Evolutionary conservation across 2,113 vertebrate species (phyloP).

Genomic region (Eulacestoma nigropectus): DNA sequence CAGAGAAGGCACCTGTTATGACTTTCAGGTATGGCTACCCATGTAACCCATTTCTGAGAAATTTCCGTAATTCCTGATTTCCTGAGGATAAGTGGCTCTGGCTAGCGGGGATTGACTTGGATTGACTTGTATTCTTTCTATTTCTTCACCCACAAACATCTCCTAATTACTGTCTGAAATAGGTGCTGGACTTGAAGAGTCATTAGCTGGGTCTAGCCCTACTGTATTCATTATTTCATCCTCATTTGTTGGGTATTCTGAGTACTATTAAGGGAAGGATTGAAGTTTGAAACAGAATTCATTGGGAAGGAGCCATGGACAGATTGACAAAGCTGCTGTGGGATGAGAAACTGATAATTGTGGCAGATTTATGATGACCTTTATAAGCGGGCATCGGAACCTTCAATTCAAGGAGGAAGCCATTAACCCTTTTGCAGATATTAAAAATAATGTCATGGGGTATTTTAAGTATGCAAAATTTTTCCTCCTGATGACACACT

Average conservation of each 20-base stretch:
- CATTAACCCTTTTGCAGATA: not conserved
- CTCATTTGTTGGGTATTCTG: not conserved
- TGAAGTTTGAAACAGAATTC: not conserved
- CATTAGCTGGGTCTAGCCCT: not conserved
- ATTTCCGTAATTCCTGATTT: not conserved
- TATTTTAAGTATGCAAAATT: not conserved
- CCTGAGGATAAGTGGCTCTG: not conserved
- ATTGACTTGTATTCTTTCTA: not conserved
- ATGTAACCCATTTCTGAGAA: not conserved
- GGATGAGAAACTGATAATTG: not conserved
- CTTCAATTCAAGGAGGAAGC: not conserved
- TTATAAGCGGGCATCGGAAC: not conserved
- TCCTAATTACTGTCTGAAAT: not conserved
- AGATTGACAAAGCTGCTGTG: not conserved
- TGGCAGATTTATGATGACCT: not conserved
- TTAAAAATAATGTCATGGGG: not conserved
- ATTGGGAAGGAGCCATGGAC: not conserved
- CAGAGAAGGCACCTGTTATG: not conserved
- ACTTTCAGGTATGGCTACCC: not conserved
- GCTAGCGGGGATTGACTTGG: not conserved
- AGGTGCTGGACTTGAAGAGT: not conserved
- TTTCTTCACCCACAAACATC: not conserved
- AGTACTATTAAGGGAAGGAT: not conserved
- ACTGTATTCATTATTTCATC: not conserved
- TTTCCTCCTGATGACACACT: not conserved